Evolutionary conservation across 1,140 invertebrate species (phyloP).

Genomic region (Ylistrum balloti): DNA sequence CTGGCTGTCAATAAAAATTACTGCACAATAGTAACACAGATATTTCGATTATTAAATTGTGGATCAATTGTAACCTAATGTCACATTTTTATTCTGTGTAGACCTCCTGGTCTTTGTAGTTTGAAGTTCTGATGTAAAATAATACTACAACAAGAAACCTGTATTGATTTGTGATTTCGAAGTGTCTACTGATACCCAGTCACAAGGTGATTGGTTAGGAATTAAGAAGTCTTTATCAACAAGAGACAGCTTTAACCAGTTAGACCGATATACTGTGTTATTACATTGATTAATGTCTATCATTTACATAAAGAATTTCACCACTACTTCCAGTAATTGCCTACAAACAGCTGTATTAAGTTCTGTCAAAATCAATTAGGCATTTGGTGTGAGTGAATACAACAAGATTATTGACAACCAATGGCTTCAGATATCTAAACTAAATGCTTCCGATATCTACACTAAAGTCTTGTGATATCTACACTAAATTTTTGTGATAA

Average conservation of each 20-base stretch:
- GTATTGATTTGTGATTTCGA: slow-evolving; percentile 26
- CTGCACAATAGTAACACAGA: neutral
- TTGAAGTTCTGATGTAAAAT: neutral
- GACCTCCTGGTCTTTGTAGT: neutral
- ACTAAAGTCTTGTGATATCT: too few relatives aligned
- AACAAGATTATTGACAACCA: too few relatives aligned
- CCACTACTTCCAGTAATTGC: neutral
- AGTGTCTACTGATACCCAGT: neutral
- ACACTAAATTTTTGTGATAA: too few relatives aligned
- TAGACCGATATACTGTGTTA: neutral
- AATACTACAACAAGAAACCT: slow-evolving; percentile 17
- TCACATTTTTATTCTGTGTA: neutral
- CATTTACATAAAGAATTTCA: neutral
- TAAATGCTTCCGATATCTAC: too few relatives aligned
- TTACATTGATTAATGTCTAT: neutral
- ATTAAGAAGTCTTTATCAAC: neutral
- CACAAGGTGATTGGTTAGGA: neutral
- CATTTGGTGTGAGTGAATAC: neutral
- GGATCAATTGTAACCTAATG: neutral
- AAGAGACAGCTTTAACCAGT: neutral
- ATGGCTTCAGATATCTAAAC: too few relatives aligned
- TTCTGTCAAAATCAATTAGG: neutral
- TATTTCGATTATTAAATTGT: neutral
- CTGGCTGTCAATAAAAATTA: slow-evolving; percentile 10
- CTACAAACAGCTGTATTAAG: neutral